These are phyloP conservation scores for Acanthococcus lagerstroemiae DNA, from an alignment of 2,888 invertebrate species.

Conservation along the genomic window DNA sequence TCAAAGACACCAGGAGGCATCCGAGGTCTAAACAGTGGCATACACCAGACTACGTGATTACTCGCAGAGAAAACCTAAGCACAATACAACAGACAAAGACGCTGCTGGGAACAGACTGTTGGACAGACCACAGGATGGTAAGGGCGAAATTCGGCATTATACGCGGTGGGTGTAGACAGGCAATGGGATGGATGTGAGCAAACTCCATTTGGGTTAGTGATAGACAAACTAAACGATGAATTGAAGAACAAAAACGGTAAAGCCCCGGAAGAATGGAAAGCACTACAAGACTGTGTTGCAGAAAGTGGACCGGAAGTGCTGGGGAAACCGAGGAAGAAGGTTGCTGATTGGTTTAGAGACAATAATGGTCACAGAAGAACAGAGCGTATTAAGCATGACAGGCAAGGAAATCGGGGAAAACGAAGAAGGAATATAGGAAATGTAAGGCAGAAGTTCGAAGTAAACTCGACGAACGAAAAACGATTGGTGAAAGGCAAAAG, in stretches of 20 bases:
- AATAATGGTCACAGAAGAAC: not conserved
- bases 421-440: too few relatives aligned
- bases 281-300: not conserved
- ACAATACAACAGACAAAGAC: not conserved
- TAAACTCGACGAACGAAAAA: too few relatives aligned
- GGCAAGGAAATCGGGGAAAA: too few relatives aligned
- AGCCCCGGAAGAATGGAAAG: not conserved
- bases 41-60: not conserved
- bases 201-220: not conserved
- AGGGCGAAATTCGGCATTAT: not conserved
- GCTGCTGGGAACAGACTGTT: not conserved
- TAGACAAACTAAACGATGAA: not conserved
- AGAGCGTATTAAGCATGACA: too few relatives aligned
- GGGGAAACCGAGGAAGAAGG: not conserved
- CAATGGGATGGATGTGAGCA: not conserved
- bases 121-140: not conserved
- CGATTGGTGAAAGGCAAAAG: too few relatives aligned
- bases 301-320: not conserved
- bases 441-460: too few relatives aligned
- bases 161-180: not conserved
- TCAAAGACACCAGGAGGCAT: not conserved
- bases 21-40: not conserved
- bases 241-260: not conserved
- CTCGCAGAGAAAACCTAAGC: not conserved
- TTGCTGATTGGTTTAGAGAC: not conserved